These are phyloP conservation scores for Drosophila percnosoma DNA, from an alignment of 2,888 invertebrate species.

Conservation along the genomic window DNA sequence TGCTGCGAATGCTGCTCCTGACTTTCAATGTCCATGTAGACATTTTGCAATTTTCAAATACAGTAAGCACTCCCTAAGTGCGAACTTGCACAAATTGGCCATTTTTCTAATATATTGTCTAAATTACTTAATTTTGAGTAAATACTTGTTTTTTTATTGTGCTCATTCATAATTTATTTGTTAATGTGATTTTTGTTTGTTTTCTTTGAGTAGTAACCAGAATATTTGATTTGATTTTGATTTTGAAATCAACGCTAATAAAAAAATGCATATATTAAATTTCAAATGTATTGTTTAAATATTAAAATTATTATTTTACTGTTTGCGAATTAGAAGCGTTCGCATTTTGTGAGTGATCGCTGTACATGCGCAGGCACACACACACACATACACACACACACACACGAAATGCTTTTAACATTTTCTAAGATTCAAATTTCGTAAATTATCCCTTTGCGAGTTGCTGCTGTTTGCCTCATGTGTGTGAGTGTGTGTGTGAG, in stretches of 20 bases:
- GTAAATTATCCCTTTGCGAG: conserved; percentile 81
- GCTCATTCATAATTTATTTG: background rate
- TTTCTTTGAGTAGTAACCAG: background rate
- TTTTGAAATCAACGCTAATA: background rate
- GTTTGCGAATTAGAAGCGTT: background rate
- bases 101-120: too few species aligned
- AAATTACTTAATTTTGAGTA: background rate
- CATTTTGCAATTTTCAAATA: conserved; percentile 81
- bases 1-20: conserved; percentile 31
- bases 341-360: background rate
- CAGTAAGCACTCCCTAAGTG: background rate
- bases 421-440: conserved; percentile 82
- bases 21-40: conserved; percentile 79
- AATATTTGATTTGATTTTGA: background rate
- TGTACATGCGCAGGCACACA: conserved; percentile 68
- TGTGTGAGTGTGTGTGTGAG: conserved; percentile 7
- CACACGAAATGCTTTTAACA: conserved; percentile 76
- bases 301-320: background rate
- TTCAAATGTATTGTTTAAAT: background rate
- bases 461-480: conserved; percentile 28
- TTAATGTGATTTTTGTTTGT: too few species aligned
- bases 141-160: background rate
- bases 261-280: background rate
- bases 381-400: conserved; percentile 23
- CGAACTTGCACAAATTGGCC: background rate